These are phyloP conservation scores for Mesochorus sp. DNA, from an alignment of 2,888 invertebrate species.

Conservation along the genomic window DNA sequence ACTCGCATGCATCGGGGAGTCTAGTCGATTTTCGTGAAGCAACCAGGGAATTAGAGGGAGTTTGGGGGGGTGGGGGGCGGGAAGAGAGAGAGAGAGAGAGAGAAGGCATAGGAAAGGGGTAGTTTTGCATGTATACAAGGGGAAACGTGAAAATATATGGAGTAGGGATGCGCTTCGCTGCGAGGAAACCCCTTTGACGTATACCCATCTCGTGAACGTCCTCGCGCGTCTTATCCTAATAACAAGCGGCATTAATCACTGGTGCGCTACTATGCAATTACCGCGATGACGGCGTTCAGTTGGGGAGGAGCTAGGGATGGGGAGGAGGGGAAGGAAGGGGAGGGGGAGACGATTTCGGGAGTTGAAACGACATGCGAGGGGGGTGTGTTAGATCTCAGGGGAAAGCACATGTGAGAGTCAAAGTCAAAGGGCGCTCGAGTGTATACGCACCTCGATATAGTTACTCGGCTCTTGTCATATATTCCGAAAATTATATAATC, in stretches of 20 bases:
- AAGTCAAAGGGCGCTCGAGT: constrained; percentile 66
- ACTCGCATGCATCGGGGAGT: neutral
- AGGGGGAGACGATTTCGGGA: constrained; percentile 56
- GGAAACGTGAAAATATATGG: neutral
- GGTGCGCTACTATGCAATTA: constrained; percentile 74
- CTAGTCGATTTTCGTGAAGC: constrained; percentile 10
- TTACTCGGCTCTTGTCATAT: constrained; percentile 19
- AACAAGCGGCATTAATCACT: constrained; percentile 77
- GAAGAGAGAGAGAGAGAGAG: neutral
- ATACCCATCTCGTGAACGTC: constrained; percentile 69
- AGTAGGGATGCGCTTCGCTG: constrained; percentile 35
- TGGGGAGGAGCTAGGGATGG: no score
- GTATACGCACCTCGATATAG: constrained; percentile 20
- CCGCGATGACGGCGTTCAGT: constrained; percentile 70
- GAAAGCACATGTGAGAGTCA: constrained; percentile 61
- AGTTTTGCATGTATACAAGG: no score
- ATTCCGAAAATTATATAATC: constrained; percentile 26
- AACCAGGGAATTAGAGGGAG: neutral
- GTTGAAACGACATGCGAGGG: constrained; percentile 38
- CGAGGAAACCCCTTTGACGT: constrained; percentile 68
- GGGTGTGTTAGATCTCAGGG: constrained; percentile 46
- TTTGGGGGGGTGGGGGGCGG: neutral
- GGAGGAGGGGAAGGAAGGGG: neutral
- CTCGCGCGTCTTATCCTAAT: constrained; percentile 73
- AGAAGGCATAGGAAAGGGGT: constrained; percentile 35